Base-by-base conservation (phyloP, 2,797 vertebrate species). In the Acipenser ruthenus region DNA sequence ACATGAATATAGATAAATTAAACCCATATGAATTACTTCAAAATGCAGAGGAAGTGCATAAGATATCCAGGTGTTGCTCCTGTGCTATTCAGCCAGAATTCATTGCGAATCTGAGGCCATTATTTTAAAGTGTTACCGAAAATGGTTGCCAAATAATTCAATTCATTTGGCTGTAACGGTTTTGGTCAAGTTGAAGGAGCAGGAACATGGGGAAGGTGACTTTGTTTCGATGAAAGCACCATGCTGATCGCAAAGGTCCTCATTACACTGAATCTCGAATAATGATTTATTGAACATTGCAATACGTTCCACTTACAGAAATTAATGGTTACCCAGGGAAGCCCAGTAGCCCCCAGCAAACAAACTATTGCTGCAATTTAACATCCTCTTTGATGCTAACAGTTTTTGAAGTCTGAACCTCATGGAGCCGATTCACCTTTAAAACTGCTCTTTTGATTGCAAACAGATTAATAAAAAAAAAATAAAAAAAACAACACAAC, bases 281-380 rank as follows among this genome's bases (percentile, higher is more conserved):
- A 58, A 58, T 58, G 55, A 58, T n/a, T 58, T 58, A 58, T 58
- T 58, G 55, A 6, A n/a, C 10, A n/a, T n/a, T 58, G 55, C 13
- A 12, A 50, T 23, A 37, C 63, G 53, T 65, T 56, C 64, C 55
- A 37, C 64, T 58, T 12, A 47, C 64, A 55, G 52, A 55, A 51
- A 65, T 47, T 23, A 65, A 53, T 51, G n/a, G 64, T 65, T 65
- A 48, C 12, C 12, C 64, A 55, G 64, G 52, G 63, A 56, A 53
- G 13, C 18, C 64, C 47, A 11, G 64, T 48, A 47, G 64, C 64
- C 52, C 48, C 51, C 51, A 65, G 64, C 53, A 56, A 65, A 65
- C 51, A 56, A 65, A 65, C 53, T 37, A 65, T 65, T 65, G 64
- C 23, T 65, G 6, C 12, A 12, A 65, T 56, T 65, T 56, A 53